Evolutionary conservation across 2,113 vertebrate genomes (phyloP), one percentile per base, ranked within the genome.

Genomic region (Marmota flaviventris): DNA sequence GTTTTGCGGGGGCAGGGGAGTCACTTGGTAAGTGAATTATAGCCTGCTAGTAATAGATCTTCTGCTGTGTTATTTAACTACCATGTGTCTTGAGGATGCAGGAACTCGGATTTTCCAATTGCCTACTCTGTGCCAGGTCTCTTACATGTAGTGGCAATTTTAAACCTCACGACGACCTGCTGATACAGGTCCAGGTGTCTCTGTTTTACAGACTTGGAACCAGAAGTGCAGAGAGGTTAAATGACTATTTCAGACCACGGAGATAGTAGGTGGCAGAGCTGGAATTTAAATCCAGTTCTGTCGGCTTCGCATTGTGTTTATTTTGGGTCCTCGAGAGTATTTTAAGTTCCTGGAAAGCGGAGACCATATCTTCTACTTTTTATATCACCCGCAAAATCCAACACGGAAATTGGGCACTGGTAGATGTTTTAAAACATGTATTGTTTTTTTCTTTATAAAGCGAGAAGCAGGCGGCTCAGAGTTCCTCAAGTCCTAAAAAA

Each of bases 31-130:
- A 76, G 8, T 53, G 32, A 88, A 76, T 77, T 77, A 82, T 1
- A 93, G 77, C 67, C 37, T 77, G 34, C 53, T 53, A 89, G 67
- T 32, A 56, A 81, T 34, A 78, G 24, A 73, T 93, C 81, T 95
- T 70, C 63, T 72, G 61, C 78, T 93, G 70, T 56, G 63, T 89
- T 92, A 91, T 89, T 96, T 95, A 97, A 86, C 84, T 89, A 37
- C 45, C 29, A 25, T 65, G 56, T 83, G 87, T 79, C 88, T 75
- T 25, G 42, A 89, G 2, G 32, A 89, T 5, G 14, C 51, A 75
- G 48, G 39, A 95, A 70, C 42, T 95, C 11, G n/a, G 83, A 70
- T 96, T 92, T 83, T 70, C 88, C 42, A 89, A 89, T 83, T 29
- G 51, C n/a, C 63, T 32, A 10, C 78, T 69, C 79, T 69, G 39